Evolutionary conservation across 2,888 invertebrate species (phyloP).

Genomic region (Seira sanloemensis): DNA sequence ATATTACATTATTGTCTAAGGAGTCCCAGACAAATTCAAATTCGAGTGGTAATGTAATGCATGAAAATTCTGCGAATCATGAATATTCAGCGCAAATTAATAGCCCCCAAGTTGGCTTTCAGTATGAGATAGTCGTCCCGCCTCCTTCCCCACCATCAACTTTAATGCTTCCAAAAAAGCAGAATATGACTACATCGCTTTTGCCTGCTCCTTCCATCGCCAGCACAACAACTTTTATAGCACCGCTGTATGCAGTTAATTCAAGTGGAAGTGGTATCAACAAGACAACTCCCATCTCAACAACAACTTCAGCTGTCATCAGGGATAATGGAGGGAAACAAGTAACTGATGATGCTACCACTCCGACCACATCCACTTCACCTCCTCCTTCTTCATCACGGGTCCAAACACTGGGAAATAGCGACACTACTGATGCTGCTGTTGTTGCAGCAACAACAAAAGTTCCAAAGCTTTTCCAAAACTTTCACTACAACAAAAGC

Average conservation of each 20-base stretch:
- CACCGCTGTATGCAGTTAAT: not conserved
- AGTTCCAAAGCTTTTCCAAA: not conserved
- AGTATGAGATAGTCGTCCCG: slow-evolving; percentile 48
- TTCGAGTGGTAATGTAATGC: not conserved
- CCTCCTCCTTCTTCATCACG: slow-evolving; percentile 8
- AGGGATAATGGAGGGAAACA: slow-evolving; percentile 10
- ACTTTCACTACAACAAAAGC: slow-evolving; percentile 24
- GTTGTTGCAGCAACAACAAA: not conserved
- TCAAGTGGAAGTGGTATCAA: slow-evolving; percentile 11
- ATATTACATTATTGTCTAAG: not conserved
- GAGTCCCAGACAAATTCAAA: not conserved
- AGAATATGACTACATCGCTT: not conserved
- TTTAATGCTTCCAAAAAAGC: not conserved
- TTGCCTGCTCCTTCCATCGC: not conserved
- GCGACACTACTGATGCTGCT: not conserved
- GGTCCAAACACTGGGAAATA: slow-evolving; percentile 21
- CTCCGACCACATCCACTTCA: not conserved
- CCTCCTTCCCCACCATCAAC: slow-evolving; percentile 19
- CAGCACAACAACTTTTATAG: not conserved
- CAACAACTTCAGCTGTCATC: slow-evolving; percentile 28
- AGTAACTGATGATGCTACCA: slow-evolving; percentile 27
- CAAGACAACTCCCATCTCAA: slow-evolving; percentile 32
- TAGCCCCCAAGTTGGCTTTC: slow-evolving; percentile 47
- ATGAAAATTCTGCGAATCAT: not conserved
- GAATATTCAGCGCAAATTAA: slow-evolving; percentile 42